phyloP scores from a whole-genome alignment of 2,888 invertebrate species.

The Coecobrya sp. region DNA sequence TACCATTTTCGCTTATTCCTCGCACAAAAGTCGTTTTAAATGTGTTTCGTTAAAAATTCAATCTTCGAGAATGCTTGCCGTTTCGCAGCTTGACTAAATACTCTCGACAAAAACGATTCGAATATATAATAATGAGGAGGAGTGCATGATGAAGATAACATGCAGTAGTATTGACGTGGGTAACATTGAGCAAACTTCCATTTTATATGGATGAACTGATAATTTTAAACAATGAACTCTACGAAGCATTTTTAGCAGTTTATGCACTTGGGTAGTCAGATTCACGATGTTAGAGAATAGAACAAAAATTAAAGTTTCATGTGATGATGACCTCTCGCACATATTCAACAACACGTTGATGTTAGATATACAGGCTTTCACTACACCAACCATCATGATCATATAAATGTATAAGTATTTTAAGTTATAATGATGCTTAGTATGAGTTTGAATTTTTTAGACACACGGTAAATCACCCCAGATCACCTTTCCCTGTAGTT shows the following conservation, averaged over 20 bases:
- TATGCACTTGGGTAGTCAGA: background rate
- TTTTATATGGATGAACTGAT: slow-evolving; percentile 62
- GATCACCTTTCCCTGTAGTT: background rate
- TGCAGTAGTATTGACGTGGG: background rate
- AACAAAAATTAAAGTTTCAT: background rate
- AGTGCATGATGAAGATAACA: background rate
- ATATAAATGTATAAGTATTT: no score
- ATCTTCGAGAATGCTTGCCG: slow-evolving; percentile 10
- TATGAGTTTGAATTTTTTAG: background rate
- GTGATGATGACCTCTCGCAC: slow-evolving; percentile 22
- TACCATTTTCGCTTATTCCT: slow-evolving; percentile 1
- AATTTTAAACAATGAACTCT: slow-evolving; percentile 22
- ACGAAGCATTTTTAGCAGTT: slow-evolving; percentile 25
- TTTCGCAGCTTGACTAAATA: slow-evolving; percentile 35
- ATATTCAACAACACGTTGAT: background rate
- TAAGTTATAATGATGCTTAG: no score
- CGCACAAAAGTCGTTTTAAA: background rate
- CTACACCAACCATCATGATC: background rate
- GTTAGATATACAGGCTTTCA: background rate
- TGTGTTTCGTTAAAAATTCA: slow-evolving; percentile 17
- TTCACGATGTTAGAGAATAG: no score
- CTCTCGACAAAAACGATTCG: slow-evolving; percentile 4
- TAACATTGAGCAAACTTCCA: slow-evolving; percentile 70
- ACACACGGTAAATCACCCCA: background rate
- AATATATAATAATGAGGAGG: background rate